Evolutionary conservation across 2,888 invertebrate genomes (phyloP), one percentile per base, ranked within the genome.

Genomic region (Latheticus oryzae): DNA sequence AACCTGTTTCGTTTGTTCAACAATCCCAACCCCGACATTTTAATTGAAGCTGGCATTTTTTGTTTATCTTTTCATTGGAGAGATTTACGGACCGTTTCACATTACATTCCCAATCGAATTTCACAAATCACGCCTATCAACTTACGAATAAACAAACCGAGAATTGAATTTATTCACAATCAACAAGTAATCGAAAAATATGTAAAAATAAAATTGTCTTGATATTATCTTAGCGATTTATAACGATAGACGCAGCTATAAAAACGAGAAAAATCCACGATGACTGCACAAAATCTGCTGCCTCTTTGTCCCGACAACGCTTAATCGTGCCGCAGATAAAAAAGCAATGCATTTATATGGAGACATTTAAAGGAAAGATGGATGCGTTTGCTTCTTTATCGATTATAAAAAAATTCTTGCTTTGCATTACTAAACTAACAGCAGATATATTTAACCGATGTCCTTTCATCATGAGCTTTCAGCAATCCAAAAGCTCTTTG

Each of bases 331-430:
- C 24, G 13, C 52, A 52, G 52, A 52, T 52, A 52, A 52, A 52
- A 52, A 52, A 52, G 40, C 52, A 42, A 52, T 52, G 52, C 52
- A 52, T 52, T 52, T 52, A 52, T 52, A 52, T 52, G 52, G 52
- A 52, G 52, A 52, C 52, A 52, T 52, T 52, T 52, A 30, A 8
- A 7, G 17, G 30, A 45, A n/a, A n/a, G n/a, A n/a, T n/a, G n/a
- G n/a, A n/a, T n/a, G n/a, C n/a, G n/a, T n/a, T n/a, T n/a, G n/a
- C n/a, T n/a, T n/a, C n/a, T n/a, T n/a, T n/a, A n/a, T n/a, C n/a
- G n/a, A n/a, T n/a, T n/a, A n/a, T n/a, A n/a, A n/a, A n/a, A n/a
- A n/a, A n/a, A n/a, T n/a, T n/a, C n/a, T n/a, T n/a, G n/a, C n/a
- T n/a, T n/a, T n/a, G n/a, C n/a, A n/a, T n/a, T n/a, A n/a, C n/a